Base-by-base conservation (phyloP, 2,888 invertebrate species). In the Chrysodeixis includens region DNA sequence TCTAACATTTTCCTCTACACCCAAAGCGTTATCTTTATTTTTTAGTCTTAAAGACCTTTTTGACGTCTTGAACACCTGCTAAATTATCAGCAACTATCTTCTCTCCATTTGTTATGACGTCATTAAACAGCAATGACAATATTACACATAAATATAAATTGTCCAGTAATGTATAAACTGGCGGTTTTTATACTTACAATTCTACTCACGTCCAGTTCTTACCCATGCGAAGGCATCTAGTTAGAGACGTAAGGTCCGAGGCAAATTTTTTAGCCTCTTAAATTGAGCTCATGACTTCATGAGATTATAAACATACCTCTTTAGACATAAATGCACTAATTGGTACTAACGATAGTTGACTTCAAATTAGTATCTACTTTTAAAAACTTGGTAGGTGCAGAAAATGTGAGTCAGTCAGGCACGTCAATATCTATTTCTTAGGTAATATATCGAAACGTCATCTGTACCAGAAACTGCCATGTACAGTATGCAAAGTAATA, bases 181-280 rank as follows among this genome's bases (percentile, higher is more conserved):
- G 18, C 44, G 22, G 26, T 58, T 56, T 14, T 54, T 30, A 8
- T 20, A 35, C 62, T 77, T 69, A 26, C 51, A 67, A 72, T 78
- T 78, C 78, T 40, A 53, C 53, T 72, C 72, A 74, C 62, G 69
- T 30, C 61, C 20, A 56, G 40, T 40, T 6, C n/a, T 40, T 40
- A n/a, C 40, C 58, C 18, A 55, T 59, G 49, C 57, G 30, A 75
- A 69, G 57, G 40, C 66, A 71, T 60, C 78, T 78, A 66, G 62
- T 60, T 69, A 58, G 66, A 61, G 5, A 66, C 61, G 62, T 66
- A 56, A 74, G 63, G 7, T 71, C 63, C 71, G 66, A 58, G 53
- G 40, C 58, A 49, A 71, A 64, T 64, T 63, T 67, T 66, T 57
- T 59, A 44, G 71, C 53, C 62, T 55, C 18, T 60, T 52, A 44